Conservation (phyloP, 2,113 vertebrate species). For the Trogon surrucura region DNA sequence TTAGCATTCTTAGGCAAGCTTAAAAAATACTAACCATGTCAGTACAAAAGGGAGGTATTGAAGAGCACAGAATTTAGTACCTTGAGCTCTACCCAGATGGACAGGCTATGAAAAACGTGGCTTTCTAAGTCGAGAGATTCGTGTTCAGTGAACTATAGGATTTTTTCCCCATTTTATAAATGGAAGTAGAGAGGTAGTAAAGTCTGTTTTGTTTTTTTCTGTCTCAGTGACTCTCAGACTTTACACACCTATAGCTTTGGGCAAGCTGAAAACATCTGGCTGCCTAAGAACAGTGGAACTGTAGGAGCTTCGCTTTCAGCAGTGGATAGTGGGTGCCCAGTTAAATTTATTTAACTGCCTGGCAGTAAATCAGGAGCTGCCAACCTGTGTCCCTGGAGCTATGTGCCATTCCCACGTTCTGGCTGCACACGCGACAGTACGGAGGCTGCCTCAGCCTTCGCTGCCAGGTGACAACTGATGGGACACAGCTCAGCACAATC, state of each 20-base stretch:
- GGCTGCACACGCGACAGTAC: too few species aligned
- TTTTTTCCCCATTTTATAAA: background rate
- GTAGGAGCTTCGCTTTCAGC: background rate
- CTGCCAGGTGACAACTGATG: accelerated
- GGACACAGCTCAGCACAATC: background rate
- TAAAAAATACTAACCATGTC: background rate
- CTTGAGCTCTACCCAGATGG: background rate
- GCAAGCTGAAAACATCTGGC: background rate
- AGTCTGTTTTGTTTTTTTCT: background rate
- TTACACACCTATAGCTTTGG: background rate
- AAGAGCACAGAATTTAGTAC: background rate
- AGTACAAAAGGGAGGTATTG: background rate
- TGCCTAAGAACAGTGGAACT: background rate
- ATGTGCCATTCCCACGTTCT: background rate
- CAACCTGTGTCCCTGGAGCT: background rate
- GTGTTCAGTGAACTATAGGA: background rate
- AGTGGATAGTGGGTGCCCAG: background rate
- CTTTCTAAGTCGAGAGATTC: background rate
- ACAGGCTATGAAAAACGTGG: background rate
- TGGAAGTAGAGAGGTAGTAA: background rate
- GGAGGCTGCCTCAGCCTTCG: background rate
- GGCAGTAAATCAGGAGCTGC: background rate
- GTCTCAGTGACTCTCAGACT: background rate
- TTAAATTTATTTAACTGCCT: background rate
- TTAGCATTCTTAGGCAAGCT: background rate